phyloP scores from a whole-genome alignment of 2,113 vertebrate genomes.

The Elaphurus davidianus region DNA sequence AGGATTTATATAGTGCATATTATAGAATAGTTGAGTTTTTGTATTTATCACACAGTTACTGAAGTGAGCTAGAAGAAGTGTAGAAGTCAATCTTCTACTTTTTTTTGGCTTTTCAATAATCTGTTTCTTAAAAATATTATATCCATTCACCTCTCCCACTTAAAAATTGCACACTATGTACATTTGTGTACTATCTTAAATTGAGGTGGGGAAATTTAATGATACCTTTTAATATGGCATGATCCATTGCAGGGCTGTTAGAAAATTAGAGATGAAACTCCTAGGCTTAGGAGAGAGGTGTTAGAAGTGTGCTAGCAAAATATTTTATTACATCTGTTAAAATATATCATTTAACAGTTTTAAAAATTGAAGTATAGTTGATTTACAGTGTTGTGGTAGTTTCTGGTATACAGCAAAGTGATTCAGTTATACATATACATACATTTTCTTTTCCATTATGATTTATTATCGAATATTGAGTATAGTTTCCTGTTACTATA shows the following conservation, averaged over 20 bases:
- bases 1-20: constrained; percentile 43
- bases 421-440: neutral
- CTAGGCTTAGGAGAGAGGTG: neutral
- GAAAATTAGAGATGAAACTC: neutral
- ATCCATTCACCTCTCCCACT: neutral
- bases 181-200: constrained; percentile 12
- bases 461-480: neutral
- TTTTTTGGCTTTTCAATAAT: neutral
- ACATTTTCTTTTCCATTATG: neutral
- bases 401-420: neutral
- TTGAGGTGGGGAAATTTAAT: neutral
- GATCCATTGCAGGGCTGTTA: neutral
- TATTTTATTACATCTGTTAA: neutral
- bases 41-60: constrained; percentile 14
- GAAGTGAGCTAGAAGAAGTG: neutral
- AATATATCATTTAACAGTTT: neutral
- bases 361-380: neutral
- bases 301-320: neutral
- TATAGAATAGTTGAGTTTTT: constrained; percentile 31
- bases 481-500: neutral
- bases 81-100: neutral
- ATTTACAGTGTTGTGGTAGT: neutral
- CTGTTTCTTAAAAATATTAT: neutral
- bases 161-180: neutral
- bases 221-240: neutral